Conservation (phyloP, 2,888 invertebrate species). For the Elgonia sp. region DNA sequence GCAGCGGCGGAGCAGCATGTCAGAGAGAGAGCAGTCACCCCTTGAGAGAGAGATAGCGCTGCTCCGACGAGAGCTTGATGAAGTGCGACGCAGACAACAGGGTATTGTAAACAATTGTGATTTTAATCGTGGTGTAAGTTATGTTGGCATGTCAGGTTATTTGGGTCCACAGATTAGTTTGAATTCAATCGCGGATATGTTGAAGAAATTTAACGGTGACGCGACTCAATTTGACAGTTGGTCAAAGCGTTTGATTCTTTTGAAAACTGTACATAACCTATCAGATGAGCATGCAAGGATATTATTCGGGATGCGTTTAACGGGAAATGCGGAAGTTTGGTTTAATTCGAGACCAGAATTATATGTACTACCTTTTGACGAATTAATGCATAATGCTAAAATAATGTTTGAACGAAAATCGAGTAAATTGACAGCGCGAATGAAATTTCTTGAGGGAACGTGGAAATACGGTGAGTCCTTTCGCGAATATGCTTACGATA, state of each 20-base stretch:
- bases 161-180: constrained; percentile 5
- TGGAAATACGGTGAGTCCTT: constrained; percentile 15
- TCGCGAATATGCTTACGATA: constrained; percentile 13
- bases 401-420: constrained; percentile 9
- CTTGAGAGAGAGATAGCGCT: no score
- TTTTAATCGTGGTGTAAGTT: constrained; percentile 7
- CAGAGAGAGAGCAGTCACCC: no score
- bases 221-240: neutral
- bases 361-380: neutral
- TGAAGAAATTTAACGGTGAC: constrained; percentile 13
- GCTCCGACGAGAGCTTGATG: no score
- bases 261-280: constrained; percentile 8
- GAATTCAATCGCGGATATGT: constrained; percentile 7
- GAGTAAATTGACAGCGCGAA: neutral
- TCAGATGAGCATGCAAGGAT: constrained; percentile 16
- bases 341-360: constrained; percentile 4
- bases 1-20: constrained; percentile 1
- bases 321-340: neutral
- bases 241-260: constrained; percentile 1
- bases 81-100: neutral
- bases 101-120: neutral
- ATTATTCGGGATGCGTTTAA: constrained; percentile 5
- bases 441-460: constrained; percentile 3
- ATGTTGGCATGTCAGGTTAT: constrained; percentile 6
- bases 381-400: constrained; percentile 9